Base-by-base conservation (phyloP, 2,113 vertebrate genomes). In the Natator depressus region DNA sequence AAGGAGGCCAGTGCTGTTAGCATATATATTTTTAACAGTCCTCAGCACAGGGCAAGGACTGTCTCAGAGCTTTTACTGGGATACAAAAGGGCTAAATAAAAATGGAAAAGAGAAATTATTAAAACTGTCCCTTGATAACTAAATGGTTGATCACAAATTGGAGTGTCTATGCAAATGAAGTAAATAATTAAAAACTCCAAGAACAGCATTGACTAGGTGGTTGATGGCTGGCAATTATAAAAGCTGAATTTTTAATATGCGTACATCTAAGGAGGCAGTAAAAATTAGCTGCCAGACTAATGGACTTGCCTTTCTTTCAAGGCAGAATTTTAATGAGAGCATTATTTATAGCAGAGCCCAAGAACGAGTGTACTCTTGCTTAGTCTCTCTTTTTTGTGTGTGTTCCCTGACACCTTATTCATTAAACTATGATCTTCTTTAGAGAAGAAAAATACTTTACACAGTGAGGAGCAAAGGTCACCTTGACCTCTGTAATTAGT, bases 121-220 rank as follows among this genome's bases (percentile, higher is more conserved):
- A 97, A 98, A 97, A 98, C 96, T 98, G 94, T 98, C 98, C 98
- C 96, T 96, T 98, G 98, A 97, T 97, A 98, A 96, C 97, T 96
- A 97, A 98, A 97, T 96, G 96, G 97, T 96, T 96, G 97, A 98
- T 98, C 98, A 97, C 98, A 98, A 98, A 98, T 98, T 98, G 98
- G 96, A 98, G 94, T 98, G 98, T 98, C 98, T 98, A 98, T 98
- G 98, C 98, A 98, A 98, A 98, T 98, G 98, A 98, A 98, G 97
- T 98, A 98, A 98, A 98, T 99, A 98, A 98, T 98, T 98, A 98
- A 98, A 98, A 98, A 90, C 98, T 97, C 97, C 96, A 97, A 98
- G 98, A 98, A 98, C 97, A 98, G 97, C 97, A 97, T 97, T 98
- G 98, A 98, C 98, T 98, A 98, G 98, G 98, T 98, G 96, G 98